A percentile compares a stretch with the other conserved stretches of the same genome.
These are phyloP conservation scores for Trematomus bernacchii DNA, from an alignment of 2,797 vertebrate genomes.

Conservation along the genomic window DNA sequence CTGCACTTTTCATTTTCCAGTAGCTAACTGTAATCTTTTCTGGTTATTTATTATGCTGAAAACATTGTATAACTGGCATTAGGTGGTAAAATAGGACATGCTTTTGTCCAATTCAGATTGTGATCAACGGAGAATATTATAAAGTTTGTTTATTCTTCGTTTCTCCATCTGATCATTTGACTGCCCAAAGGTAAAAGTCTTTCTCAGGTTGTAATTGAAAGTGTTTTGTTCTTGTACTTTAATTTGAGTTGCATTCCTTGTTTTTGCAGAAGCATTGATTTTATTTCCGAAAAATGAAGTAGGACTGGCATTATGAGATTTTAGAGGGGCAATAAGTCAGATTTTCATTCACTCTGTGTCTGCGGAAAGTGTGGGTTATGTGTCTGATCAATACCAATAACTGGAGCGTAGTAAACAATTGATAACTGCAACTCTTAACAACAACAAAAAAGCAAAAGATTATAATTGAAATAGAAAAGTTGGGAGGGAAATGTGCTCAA, in stretches of 20 bases:
- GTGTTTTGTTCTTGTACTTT: not conserved
- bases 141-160: not conserved
- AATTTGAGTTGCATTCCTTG: not conserved
- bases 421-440: no score
- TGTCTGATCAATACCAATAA: conserved; percentile 19
- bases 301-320: not conserved
- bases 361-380: not conserved
- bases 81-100: not conserved
- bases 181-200: not conserved
- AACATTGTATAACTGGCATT: not conserved
- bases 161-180: not conserved
- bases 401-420: not conserved
- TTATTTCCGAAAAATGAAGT: not conserved
- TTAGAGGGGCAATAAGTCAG: not conserved
- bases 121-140: no score
- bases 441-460: not conserved
- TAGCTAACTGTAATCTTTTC: not conserved
- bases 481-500: not conserved
- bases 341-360: not conserved
- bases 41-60: not conserved
- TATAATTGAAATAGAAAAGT: not conserved
- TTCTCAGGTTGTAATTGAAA: not conserved
- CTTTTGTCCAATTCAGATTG: not conserved
- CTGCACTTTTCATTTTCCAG: not conserved
- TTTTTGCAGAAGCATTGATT: conserved; percentile 14